A percentile compares a stretch with the other conserved stretches of the same genome.
phyloP scores from a whole-genome alignment of 1,140 invertebrate species.

The Marisa cornuarietis region DNA sequence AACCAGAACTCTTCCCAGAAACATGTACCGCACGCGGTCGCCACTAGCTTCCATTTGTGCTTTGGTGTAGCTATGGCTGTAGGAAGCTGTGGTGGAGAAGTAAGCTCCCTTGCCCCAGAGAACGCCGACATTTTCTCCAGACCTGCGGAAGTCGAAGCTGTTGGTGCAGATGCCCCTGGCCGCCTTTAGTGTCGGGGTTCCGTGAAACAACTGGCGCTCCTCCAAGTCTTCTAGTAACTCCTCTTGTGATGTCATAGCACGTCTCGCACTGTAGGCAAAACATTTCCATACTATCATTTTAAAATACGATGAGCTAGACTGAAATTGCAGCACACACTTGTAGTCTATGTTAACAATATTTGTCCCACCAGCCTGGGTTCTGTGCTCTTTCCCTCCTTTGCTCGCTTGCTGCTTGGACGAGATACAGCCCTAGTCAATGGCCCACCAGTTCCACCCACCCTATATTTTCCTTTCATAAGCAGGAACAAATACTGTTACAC shows the following conservation, averaged over 20 bases:
- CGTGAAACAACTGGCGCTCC: slow-evolving; percentile 46
- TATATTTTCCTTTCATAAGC: too few relatives aligned
- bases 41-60: too few relatives aligned
- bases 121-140: slow-evolving; percentile 45
- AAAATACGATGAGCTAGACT: background rate
- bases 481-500: too few relatives aligned
- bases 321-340: too few relatives aligned
- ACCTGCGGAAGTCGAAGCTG: slow-evolving; percentile 49
- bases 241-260: background rate
- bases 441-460: too few relatives aligned
- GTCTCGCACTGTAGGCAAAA: background rate
- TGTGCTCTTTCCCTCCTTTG: background rate
- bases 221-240: slow-evolving; percentile 13
- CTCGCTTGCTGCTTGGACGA: too few relatives aligned
- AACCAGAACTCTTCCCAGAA: slow-evolving; percentile 50
- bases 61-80: slow-evolving; percentile 44
- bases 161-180: slow-evolving; percentile 47
- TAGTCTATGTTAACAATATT: background rate
- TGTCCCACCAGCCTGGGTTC: background rate
- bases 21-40: slow-evolving; percentile 38
- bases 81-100: slow-evolving; percentile 50
- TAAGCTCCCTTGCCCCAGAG: slow-evolving; percentile 56
- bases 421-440: too few relatives aligned
- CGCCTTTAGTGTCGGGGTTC: slow-evolving; percentile 34
- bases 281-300: background rate